phyloP scores from a whole-genome alignment of 2,797 vertebrate species.

The Enteromius argenteus region DNA sequence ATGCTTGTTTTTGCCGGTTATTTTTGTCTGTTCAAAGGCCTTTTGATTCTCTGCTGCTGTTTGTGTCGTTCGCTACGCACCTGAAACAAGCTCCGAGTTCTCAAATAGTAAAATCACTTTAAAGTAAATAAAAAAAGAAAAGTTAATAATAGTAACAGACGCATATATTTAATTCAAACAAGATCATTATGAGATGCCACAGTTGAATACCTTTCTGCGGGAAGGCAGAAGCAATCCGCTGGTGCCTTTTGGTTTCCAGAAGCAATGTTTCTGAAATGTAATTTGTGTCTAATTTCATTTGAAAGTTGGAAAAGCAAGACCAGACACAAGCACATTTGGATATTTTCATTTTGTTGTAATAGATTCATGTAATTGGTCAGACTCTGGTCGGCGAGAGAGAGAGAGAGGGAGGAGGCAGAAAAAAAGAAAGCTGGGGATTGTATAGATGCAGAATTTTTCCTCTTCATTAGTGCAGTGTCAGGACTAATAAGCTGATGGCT shows the following conservation, averaged over 20 bases:
- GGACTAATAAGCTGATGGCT: constrained; percentile 49
- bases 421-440: constrained; percentile 25
- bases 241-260: constrained; percentile 22
- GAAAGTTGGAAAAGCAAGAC: constrained; percentile 43
- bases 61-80: background rate
- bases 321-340: constrained; percentile 39
- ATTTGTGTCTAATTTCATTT: constrained; percentile 52
- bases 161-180: background rate
- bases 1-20: constrained; percentile 30
- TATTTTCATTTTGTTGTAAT: constrained; percentile 47
- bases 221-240: constrained; percentile 1
- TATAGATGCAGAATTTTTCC: constrained; percentile 32
- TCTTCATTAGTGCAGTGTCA: constrained; percentile 48
- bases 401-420: background rate
- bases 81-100: constrained; percentile 2
- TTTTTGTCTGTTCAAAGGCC: constrained; percentile 43
- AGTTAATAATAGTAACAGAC: constrained; percentile 8
- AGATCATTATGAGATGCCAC: constrained; percentile 8
- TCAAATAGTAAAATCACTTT: background rate
- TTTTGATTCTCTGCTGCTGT: constrained; percentile 24
- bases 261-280: constrained; percentile 48
- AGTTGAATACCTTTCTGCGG: background rate
- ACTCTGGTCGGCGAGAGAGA: constrained; percentile 1
- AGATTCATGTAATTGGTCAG: constrained; percentile 46
- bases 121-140: background rate